Conservation (phyloP, 1,140 invertebrate species). For the Agrypnia vestita region DNA sequence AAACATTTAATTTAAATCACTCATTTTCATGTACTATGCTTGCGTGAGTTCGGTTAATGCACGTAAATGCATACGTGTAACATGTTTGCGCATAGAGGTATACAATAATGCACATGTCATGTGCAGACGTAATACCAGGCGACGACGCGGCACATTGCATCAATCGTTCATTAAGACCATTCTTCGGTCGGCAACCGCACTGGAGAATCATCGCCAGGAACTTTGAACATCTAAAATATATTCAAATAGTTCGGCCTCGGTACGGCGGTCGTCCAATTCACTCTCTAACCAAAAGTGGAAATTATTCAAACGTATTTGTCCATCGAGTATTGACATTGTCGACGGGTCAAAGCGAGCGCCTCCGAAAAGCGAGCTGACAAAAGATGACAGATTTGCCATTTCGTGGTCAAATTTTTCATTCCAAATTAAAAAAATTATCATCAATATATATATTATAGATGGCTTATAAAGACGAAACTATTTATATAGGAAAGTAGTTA, state of each 20-base stretch:
- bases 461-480: too few species aligned
- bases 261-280: neutral
- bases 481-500: too few species aligned
- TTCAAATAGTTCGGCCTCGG: neutral
- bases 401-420: neutral
- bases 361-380: neutral
- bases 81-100: too few species aligned
- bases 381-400: neutral
- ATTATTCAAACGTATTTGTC: slow-evolving; percentile 9
- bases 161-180: slow-evolving; percentile 2
- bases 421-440: too few species aligned
- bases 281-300: slow-evolving; percentile 16
- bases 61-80: too few species aligned
- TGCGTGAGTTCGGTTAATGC: too few species aligned
- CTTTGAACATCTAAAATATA: neutral
- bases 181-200: neutral
- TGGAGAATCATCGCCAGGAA: neutral
- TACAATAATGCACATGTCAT: too few species aligned
- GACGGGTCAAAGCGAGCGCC: neutral
- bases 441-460: too few species aligned
- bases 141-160: neutral
- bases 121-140: too few species aligned
- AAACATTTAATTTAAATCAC: too few species aligned
- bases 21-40: too few species aligned
- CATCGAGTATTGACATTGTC: neutral